Percentiles rank a stretch among this genome's conserved stretches.
phyloP scores from a whole-genome alignment of 2,797 vertebrate genomes.

The Bradypus variegatus region DNA sequence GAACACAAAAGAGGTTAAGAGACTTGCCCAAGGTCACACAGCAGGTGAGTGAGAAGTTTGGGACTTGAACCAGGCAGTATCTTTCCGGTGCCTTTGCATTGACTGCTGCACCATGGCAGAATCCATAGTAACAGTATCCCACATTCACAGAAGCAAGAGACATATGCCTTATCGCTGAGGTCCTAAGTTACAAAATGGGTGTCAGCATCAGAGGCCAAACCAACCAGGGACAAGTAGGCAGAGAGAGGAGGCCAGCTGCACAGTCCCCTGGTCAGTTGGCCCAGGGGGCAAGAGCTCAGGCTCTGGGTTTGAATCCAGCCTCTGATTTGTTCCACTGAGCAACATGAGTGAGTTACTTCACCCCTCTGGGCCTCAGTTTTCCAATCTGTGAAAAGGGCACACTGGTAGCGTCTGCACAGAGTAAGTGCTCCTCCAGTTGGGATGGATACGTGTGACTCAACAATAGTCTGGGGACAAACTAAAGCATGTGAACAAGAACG shows the following conservation, averaged over 20 bases:
- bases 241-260: neutral
- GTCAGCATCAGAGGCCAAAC: neutral
- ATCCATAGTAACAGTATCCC: neutral
- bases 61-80: neutral
- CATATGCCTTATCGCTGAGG: neutral
- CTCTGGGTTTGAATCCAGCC: neutral
- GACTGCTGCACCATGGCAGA: neutral
- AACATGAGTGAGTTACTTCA: neutral
- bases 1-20: neutral
- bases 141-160: neutral
- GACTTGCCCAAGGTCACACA: neutral
- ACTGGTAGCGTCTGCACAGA: neutral
- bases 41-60: neutral
- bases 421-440: rapidly evolving
- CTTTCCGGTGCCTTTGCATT: neutral
- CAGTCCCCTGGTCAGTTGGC: neutral
- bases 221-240: too few species aligned
- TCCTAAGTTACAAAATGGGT: neutral
- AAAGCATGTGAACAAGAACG: neutral
- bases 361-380: neutral
- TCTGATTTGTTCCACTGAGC: neutral
- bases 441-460: neutral
- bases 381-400: neutral
- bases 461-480: neutral
- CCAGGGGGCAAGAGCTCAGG: neutral